Base-by-base conservation (phyloP, 2,888 invertebrate species). In the Pemphredon lugubris region DNA sequence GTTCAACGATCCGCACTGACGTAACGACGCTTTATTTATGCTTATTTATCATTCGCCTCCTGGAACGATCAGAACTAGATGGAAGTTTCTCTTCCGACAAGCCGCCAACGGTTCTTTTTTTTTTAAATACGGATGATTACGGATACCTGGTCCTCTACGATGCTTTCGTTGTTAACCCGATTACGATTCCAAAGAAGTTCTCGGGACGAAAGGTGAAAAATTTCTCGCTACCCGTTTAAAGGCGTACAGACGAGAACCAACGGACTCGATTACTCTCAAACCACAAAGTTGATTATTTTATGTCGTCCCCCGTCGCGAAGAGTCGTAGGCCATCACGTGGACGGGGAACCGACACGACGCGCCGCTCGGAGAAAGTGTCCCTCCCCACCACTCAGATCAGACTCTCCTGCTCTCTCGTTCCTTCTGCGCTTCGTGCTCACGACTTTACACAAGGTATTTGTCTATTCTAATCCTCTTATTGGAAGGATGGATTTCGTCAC, bases 1-100 rank as follows among this genome's bases (percentile, higher is more conserved):
- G 78, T 73, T 82, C 82, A 82, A 81, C 82, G 64, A 76, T 68
- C 71, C 68, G 51, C 57, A 58, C 51, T 50, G 13, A 57, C 44
- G 40, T 75, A 77, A 80, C 65, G 50, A 72, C 55, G 39, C 60
- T 69, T 77, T 74, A 57, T 77, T 74, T 74, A 69, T 72, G 54
- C 63, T 71, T 66, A 67, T 64, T 74, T 40, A 53, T 23, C 23
- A 50, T 20, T 13, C 47, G 18, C 23, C 14, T 2, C 13, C 6
- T 14, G 7, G 30, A 13, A 51, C 20, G 21, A 23, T 30, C n/a
- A n/a, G n/a, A n/a, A n/a, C n/a, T n/a, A n/a, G n/a, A n/a, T n/a
- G n/a, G n/a, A n/a, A n/a, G n/a, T n/a, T n/a, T n/a, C n/a, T n/a
- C n/a, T n/a, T n/a, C n/a, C n/a, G n/a, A n/a, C n/a, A n/a, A n/a